These are phyloP conservation scores for Pachyuromys duprasi DNA, from an alignment of 2,797 vertebrate species.

Conservation along the genomic window DNA sequence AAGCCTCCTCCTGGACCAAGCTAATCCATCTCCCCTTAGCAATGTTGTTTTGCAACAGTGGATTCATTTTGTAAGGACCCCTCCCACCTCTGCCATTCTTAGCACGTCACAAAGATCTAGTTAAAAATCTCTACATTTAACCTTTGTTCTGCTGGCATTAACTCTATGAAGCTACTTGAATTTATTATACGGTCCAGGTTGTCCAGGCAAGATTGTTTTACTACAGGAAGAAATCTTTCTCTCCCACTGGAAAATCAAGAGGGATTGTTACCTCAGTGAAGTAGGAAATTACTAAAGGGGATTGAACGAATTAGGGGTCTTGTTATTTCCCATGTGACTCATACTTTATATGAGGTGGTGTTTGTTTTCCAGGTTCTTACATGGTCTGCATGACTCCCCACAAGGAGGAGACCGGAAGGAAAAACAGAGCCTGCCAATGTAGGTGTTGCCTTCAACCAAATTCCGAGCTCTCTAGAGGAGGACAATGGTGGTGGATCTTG, in stretches of 20 bases:
- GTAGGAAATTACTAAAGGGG: not conserved
- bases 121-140: not conserved
- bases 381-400: not conserved
- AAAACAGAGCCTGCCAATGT: not conserved
- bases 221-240: slow-evolving; percentile 52
- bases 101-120: not conserved
- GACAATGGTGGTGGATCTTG: not conserved
- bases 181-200: not conserved
- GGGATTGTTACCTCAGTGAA: not conserved
- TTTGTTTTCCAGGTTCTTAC: not conserved
- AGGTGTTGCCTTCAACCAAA: not conserved
- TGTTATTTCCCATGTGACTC: not conserved
- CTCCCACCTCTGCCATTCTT: not conserved
- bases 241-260: not conserved
- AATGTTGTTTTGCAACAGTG: not conserved
- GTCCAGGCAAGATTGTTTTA: slow-evolving; percentile 10
- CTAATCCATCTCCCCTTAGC: not conserved
- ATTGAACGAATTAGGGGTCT: not conserved
- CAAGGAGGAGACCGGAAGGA: not conserved
- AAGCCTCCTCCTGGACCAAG: not conserved
- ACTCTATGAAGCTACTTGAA: slow-evolving; percentile 2
- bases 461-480: not conserved
- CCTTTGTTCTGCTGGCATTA: not conserved
- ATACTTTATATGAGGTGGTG: not conserved
- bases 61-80: not conserved